Percentiles rank a stretch among this genome's conserved stretches.
These are phyloP conservation scores for Isotomurus palustris DNA, from an alignment of 2,888 invertebrate genomes.

Conservation along the genomic window DNA sequence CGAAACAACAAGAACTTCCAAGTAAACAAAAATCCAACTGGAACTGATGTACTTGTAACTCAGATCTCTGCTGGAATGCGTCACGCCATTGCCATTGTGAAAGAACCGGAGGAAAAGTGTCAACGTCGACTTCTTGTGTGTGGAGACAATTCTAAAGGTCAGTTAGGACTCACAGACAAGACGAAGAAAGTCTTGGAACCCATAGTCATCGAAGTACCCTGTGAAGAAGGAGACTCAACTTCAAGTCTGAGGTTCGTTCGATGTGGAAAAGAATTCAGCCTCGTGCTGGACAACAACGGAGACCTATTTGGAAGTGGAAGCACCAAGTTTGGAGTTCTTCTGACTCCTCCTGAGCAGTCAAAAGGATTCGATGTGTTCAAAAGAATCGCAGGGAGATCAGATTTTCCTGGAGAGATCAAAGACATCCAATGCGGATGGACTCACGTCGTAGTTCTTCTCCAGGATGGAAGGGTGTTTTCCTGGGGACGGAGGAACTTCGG, in stretches of 20 bases:
- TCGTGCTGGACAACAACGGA: constrained; percentile 58
- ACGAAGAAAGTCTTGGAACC: constrained; percentile 47
- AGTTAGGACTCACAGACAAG: constrained; percentile 48
- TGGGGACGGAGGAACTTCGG: constrained; percentile 81
- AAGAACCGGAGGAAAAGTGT: constrained; percentile 56
- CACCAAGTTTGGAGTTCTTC: constrained; percentile 73
- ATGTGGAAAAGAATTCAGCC: constrained; percentile 77
- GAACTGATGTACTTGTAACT: neutral
- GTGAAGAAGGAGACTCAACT: constrained; percentile 45
- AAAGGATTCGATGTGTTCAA: constrained; percentile 25
- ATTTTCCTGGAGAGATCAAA: constrained; percentile 54
- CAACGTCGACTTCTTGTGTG: constrained; percentile 60
- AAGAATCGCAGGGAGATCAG: constrained; percentile 18
- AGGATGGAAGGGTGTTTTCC: constrained; percentile 60
- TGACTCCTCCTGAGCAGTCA: constrained; percentile 37
- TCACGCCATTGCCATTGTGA: neutral
- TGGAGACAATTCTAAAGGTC: constrained; percentile 62
- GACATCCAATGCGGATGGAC: constrained; percentile 70
- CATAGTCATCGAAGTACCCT: constrained; percentile 10
- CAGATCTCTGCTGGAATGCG: neutral
- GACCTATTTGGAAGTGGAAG: constrained; percentile 73
- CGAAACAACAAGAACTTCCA: too few species aligned
- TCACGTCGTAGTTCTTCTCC: constrained; percentile 62
- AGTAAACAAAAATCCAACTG: too few species aligned
- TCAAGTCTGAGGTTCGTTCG: too few species aligned